phyloP scores from a whole-genome alignment of 2,797 vertebrate species.

The Telmatherina bonti region DNA sequence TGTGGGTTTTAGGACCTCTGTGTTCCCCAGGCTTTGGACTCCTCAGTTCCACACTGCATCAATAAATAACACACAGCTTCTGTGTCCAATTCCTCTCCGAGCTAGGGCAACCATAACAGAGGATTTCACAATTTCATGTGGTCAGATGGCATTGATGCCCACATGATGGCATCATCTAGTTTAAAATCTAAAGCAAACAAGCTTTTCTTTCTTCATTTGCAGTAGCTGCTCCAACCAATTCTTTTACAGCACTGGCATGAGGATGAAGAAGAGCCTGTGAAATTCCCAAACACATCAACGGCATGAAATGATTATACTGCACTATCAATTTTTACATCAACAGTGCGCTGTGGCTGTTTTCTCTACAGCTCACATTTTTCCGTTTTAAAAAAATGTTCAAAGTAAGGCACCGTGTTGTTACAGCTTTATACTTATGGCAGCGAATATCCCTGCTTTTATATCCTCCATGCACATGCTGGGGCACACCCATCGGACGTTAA shows the following conservation, averaged over 20 bases:
- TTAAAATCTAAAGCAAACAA: conserved; percentile 15
- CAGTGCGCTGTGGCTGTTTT: not conserved
- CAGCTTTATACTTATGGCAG: not conserved
- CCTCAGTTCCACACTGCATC: conserved; percentile 40
- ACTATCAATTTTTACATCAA: too few species aligned
- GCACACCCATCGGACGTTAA: conserved; percentile 37
- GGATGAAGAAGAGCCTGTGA: not conserved
- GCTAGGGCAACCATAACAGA: conserved; percentile 36
- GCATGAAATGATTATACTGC: too few species aligned
- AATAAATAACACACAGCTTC: conserved; percentile 71
- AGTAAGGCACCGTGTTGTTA: not conserved
- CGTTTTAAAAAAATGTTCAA: not conserved
- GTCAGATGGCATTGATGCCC: not conserved
- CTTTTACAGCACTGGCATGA: not conserved
- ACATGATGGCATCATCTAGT: not conserved
- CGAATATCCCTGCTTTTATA: conserved; percentile 43
- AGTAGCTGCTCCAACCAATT: not conserved
- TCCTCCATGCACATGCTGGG: conserved; percentile 22
- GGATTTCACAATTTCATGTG: conserved; percentile 45
- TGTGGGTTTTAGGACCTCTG: conserved; percentile 68
- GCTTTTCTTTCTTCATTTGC: not conserved
- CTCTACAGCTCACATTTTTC: not conserved
- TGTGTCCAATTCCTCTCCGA: conserved; percentile 55
- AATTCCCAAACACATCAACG: not conserved
- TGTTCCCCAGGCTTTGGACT: conserved; percentile 62